phyloP scores from a whole-genome alignment of 2,888 invertebrate species.

The Brachyptera risi region DNA sequence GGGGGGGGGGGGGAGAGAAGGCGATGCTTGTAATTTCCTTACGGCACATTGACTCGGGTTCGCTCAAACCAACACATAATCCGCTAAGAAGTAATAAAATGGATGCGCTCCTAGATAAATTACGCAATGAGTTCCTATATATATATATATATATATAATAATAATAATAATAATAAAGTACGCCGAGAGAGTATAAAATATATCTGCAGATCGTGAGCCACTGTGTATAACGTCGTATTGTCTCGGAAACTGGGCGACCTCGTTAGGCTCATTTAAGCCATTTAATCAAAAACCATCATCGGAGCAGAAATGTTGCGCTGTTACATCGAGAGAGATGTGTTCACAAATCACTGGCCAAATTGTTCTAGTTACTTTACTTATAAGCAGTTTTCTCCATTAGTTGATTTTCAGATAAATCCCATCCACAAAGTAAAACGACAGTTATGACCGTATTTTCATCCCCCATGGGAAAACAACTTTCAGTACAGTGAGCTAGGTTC shows the following conservation, averaged over 20 bases:
- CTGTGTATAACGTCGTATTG: not conserved
- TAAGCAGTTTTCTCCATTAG: too few relatives aligned
- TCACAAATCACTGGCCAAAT: too few relatives aligned
- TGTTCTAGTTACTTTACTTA: too few relatives aligned
- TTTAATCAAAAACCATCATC: slow-evolving; percentile 13
- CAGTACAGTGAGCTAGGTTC: too few relatives aligned
- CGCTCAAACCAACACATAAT: slow-evolving; percentile 13
- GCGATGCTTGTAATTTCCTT: slow-evolving; percentile 15
- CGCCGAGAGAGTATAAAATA: slow-evolving; percentile 5
- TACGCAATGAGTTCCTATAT: slow-evolving; percentile 9
- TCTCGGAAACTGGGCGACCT: slow-evolving; percentile 1
- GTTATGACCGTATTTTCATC: too few relatives aligned
- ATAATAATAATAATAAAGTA: not conserved
- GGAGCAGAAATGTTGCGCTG: not conserved
- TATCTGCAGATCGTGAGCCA: slow-evolving; percentile 3
- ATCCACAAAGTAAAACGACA: too few relatives aligned
- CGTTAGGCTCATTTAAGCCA: not conserved
- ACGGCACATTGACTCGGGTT: slow-evolving; percentile 6
- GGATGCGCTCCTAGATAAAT: slow-evolving; percentile 17
- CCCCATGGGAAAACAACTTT: too few relatives aligned
- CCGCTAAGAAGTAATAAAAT: slow-evolving; percentile 10
- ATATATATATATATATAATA: too few relatives aligned
- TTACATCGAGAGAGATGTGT: too few relatives aligned
- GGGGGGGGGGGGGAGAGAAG: too few relatives aligned
- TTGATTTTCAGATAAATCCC: too few relatives aligned